Evolutionary conservation across 2,888 invertebrate species (phyloP), one percentile per base, ranked within the genome.

Genomic region (Ennomos quercinarius): DNA sequence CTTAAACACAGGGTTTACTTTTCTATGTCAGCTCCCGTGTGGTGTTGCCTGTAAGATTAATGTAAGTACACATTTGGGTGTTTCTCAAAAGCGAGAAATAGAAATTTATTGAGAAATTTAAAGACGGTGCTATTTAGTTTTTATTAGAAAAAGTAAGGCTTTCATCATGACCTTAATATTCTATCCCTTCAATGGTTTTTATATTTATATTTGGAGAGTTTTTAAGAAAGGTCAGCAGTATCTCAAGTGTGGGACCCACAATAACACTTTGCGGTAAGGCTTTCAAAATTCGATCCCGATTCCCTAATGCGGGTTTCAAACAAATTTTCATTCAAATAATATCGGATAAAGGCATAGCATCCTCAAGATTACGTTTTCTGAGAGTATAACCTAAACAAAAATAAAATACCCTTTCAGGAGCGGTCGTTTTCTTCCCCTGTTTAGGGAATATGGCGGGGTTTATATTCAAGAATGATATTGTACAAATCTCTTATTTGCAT

Each of bases 261-360:
- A 41, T 41, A 35, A 42, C 54, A 54, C 53, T 47, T 45, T 44
- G 27, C 27, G 27, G 34, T 46, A 35, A 40, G 44, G 45, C 53
- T 54, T 17, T 13, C 47, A 48, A 48, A 48, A 43, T 17, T 17
- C 47, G 37, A 47, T 13, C 54, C 10, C 42, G n/a, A 13, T 48
- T 43, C 47, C 37, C 11, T 27, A 45, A 13, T 43, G 42, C 0
- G 42, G 54, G 49, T 9, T 49, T 42, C 43, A 43, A 43, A 56
- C 56, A 56, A 56, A 56, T 56, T 56, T 40, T 56, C 49, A 49
- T 56, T 44, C 56, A 44, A 56, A 56, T 56, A 49, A 49, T 49
- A 56, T 56, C 49, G 56, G 49, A 49, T 48, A 55, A 56, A 36
- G 55, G 48, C 42, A 38, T 39, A 11, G 55, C 39, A 41, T 17